A percentile compares a stretch with the other conserved stretches of the same genome.
These are phyloP conservation scores for Alitta virens DNA, from an alignment of 2,888 invertebrate genomes.

Conservation along the genomic window DNA sequence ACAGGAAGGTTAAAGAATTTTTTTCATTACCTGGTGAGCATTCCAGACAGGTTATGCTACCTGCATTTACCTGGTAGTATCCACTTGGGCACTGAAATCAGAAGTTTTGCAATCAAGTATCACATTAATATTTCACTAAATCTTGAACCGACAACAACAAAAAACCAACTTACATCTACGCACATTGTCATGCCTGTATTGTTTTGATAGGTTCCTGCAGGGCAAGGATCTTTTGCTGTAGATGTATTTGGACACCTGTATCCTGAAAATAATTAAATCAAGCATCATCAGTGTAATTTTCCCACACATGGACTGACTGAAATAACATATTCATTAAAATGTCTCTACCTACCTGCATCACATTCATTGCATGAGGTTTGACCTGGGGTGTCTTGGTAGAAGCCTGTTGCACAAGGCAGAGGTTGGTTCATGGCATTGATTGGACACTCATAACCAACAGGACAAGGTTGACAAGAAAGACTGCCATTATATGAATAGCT, in stretches of 20 bases:
- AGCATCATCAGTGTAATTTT: not conserved
- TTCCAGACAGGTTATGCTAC: too few species aligned
- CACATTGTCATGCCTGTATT: conserved; percentile 38
- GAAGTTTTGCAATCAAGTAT: too few species aligned
- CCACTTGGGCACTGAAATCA: too few species aligned
- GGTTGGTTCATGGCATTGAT: conserved; percentile 30
- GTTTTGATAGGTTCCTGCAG: conserved; percentile 41
- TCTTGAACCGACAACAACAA: too few species aligned
- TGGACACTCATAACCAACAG: conserved; percentile 42
- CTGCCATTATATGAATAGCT: conserved; percentile 36
- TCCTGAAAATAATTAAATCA: conserved; percentile 33
- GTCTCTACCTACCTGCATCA: conserved; percentile 34
- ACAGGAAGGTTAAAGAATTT: too few species aligned
- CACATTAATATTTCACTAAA: too few species aligned
- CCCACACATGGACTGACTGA: too few species aligned
- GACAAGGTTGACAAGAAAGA: conserved; percentile 35
- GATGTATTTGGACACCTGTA: conserved; percentile 36
- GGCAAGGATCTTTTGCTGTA: conserved; percentile 31
- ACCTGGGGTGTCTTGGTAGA: conserved; percentile 35
- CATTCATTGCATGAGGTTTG: conserved; percentile 36
- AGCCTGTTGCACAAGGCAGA: conserved; percentile 36
- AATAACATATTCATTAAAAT: too few species aligned
- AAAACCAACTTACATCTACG: conserved; percentile 29
- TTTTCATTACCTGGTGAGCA: too few species aligned
- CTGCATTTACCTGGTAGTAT: too few species aligned